Base-by-base conservation (phyloP, 2,888 invertebrate genomes). In the Pseudoips prasinana region DNA sequence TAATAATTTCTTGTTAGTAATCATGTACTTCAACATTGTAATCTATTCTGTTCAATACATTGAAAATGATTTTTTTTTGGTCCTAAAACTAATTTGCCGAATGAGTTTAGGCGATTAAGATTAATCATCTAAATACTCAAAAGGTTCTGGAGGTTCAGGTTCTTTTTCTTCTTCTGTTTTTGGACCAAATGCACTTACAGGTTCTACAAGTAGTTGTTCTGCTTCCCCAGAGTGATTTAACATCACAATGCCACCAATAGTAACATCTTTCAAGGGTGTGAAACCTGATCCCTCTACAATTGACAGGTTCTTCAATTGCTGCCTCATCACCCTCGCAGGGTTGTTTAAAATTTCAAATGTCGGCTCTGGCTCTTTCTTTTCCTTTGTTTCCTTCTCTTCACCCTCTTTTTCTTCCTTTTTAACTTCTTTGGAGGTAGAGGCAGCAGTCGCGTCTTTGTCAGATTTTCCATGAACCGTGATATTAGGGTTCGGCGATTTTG, bases 81-180 rank as follows among this genome's bases (percentile, higher is more conserved):
- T 62, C 63, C 63, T 76, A 76, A 46, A 40, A 38, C 61, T 69
- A 69, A 42, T 35, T 43, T 58, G 48, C 50, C 32, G 35, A 47
- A 48, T 65, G 70, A 75, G 58, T 53, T 51, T 40, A 68, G 71
- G 33, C 64, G 43, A 49, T 14, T 50, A 60, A 52, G 64, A 75
- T 90, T 91, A 93, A 77, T 95, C 95, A 79, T 98, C 98, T 59
- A 92, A 92, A 87, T 96, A 99, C 86, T 98, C 98, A 75, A 99
- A 99, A 48, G 98, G 97, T 90, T 98, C 98, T 68, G 98, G 98
- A 24, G 98, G 97, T 64, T 97, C 97, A 0, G 98, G 98, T 81
- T 99, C 98, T 66, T 96, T 96, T 61, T 97, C 97, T 65, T 98
- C 98, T 50, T 98, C 98, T 8, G 94, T 93, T 73, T 96, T 96